A percentile compares a stretch with the other conserved stretches of the same genome.
Evolutionary conservation across 1,140 invertebrate genomes (phyloP).

Genomic region (Cydia amplana): DNA sequence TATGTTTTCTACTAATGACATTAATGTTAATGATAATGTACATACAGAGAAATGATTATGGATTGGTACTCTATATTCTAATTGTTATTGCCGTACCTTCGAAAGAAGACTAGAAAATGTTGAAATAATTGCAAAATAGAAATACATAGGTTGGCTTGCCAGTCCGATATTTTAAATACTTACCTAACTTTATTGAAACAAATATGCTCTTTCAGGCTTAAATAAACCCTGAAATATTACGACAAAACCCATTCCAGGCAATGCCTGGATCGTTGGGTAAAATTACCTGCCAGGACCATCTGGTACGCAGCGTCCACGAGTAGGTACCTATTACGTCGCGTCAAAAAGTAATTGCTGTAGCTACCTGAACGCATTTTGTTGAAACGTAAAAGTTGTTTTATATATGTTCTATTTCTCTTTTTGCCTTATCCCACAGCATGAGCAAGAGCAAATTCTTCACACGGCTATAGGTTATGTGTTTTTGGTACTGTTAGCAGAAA

Average conservation of each 20-base stretch:
- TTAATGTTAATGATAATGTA: too few species aligned
- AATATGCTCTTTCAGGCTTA: not conserved
- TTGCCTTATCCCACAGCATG: not conserved
- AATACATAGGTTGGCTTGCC: too few species aligned
- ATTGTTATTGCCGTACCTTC: too few species aligned
- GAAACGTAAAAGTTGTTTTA: not conserved
- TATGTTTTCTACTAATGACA: too few species aligned
- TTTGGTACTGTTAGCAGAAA: too few species aligned
- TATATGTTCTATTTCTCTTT: too few species aligned
- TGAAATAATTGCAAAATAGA: too few species aligned
- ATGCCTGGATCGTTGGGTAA: not conserved
- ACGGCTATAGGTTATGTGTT: too few species aligned
- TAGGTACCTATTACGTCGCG: not conserved
- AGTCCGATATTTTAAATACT: too few species aligned
- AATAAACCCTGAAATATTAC: not conserved
- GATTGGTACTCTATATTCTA: too few species aligned
- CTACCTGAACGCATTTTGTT: not conserved
- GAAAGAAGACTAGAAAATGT: too few species aligned
- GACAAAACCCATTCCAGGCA: not conserved
- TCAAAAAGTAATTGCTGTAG: not conserved
- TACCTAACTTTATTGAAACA: not conserved
- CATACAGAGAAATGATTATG: too few species aligned
- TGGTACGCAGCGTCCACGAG: not conserved
- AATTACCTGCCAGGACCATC: conserved; percentile 10
- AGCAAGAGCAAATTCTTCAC: not conserved